Percentiles rank a stretch among this genome's conserved stretches.
phyloP scores from a whole-genome alignment of 1,140 invertebrate species.

The Apocrypta bakeri region DNA sequence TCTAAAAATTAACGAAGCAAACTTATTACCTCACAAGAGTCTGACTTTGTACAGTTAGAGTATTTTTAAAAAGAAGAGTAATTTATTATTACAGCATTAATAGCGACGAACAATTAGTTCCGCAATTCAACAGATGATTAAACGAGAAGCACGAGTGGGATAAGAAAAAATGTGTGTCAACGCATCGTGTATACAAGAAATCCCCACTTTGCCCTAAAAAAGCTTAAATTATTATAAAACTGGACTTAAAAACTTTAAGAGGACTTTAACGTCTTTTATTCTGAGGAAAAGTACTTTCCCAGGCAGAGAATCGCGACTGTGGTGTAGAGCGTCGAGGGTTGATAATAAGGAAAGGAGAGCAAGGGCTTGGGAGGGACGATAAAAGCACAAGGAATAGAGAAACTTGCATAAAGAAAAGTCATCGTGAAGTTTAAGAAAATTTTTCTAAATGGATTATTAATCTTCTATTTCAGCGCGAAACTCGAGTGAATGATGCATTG shows the following conservation, averaged over 20 bases:
- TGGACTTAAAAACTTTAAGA: slow-evolving; percentile 26
- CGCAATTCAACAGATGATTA: neutral
- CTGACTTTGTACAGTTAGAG: neutral
- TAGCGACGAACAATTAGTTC: neutral
- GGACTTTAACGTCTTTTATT: slow-evolving; percentile 31
- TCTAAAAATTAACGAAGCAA: neutral
- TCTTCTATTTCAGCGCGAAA: neutral
- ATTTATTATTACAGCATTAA: neutral
- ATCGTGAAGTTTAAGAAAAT: slow-evolving; percentile 8
- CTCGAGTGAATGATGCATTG: neutral
- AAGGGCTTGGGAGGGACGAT: neutral
- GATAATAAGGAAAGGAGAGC: slow-evolving; percentile 34
- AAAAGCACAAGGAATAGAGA: slow-evolving; percentile 26
- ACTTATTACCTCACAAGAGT: neutral
- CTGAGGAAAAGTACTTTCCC: neutral
- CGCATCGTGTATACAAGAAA: neutral
- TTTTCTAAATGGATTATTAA: neutral
- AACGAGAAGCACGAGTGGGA: neutral
- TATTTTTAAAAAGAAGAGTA: neutral
- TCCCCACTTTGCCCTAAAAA: neutral
- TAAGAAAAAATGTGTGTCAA: neutral
- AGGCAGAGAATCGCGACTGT: neutral
- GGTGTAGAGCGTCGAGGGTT: neutral
- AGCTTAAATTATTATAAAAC: slow-evolving; percentile 32
- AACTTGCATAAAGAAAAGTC: slow-evolving; percentile 30